Conservation (phyloP, 2,113 vertebrate species). For the Myotis brandtii region DNA sequence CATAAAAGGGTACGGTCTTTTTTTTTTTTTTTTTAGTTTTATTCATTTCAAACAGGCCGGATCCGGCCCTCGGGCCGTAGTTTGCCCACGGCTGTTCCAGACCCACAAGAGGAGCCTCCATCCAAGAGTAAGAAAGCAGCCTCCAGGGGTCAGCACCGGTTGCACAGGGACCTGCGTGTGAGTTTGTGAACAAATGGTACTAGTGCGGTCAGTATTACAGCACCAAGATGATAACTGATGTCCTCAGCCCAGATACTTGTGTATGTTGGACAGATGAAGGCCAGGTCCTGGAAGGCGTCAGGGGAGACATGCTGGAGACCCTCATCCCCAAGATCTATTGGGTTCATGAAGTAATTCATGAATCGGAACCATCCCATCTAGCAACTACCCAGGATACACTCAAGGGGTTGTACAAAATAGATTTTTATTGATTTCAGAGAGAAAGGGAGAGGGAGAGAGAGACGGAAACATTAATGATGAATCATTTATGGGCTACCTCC, state of each 20-base stretch:
- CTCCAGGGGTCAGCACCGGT: slow-evolving; percentile 85
- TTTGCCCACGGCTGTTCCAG: neutral
- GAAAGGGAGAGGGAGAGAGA: too few relatives aligned
- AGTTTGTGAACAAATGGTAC: slow-evolving; percentile 91
- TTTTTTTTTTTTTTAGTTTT: too few relatives aligned
- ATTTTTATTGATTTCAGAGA: too few relatives aligned
- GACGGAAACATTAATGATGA: too few relatives aligned
- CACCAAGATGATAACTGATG: slow-evolving; percentile 93
- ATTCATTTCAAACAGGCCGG: too few relatives aligned
- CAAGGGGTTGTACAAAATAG: slow-evolving; percentile 75
- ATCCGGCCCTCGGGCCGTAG: too few relatives aligned
- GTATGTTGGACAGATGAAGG: slow-evolving; percentile 93
- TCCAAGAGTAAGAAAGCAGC: slow-evolving; percentile 59
- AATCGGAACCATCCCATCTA: slow-evolving; percentile 80
- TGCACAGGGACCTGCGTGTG: slow-evolving; percentile 91
- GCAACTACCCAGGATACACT: neutral
- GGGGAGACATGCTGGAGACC: slow-evolving; percentile 91
- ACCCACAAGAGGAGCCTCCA: neutral
- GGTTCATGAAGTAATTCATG: neutral
- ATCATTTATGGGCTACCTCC: too few relatives aligned
- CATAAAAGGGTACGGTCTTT: too few relatives aligned
- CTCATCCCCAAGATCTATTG: slow-evolving; percentile 88
- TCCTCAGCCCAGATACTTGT: slow-evolving; percentile 88
- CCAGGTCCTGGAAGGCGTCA: slow-evolving; percentile 89
- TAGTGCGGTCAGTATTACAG: slow-evolving; percentile 89